Evolutionary conservation across 2,888 invertebrate genomes (phyloP).

Genomic region (Acleris emargana): DNA sequence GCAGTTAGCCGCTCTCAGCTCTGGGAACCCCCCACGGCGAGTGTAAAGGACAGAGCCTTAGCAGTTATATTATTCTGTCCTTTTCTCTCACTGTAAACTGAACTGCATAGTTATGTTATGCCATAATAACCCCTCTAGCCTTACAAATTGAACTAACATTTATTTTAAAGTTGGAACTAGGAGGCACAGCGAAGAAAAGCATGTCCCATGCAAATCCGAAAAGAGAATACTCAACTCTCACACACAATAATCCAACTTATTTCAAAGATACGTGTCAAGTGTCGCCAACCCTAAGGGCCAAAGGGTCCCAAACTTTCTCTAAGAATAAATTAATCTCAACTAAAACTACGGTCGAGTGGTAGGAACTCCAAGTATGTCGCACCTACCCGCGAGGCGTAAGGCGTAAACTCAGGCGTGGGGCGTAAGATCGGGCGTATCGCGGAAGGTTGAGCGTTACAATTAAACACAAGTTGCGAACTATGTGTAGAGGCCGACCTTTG

Average conservation of each 20-base stretch:
- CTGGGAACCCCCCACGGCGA: too few relatives aligned
- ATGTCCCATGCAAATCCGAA: background rate
- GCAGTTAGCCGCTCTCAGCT: too few relatives aligned
- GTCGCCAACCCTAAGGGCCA: slow-evolving; percentile 4
- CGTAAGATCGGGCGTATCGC: slow-evolving; percentile 5
- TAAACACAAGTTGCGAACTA: slow-evolving; percentile 63
- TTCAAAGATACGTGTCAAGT: background rate
- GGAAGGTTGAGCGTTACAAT: slow-evolving; percentile 52
- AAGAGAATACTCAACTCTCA: background rate
- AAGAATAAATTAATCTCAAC: slow-evolving; percentile 20
- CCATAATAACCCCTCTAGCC: too few relatives aligned
- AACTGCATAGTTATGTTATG: too few relatives aligned
- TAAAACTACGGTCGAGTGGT: slow-evolving; percentile 25
- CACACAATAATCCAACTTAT: background rate
- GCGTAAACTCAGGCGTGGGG: slow-evolving; percentile 3
- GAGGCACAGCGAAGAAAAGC: background rate
- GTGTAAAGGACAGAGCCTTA: too few relatives aligned
- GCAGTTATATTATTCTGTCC: too few relatives aligned
- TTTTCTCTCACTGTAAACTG: too few relatives aligned
- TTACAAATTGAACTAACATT: too few relatives aligned
- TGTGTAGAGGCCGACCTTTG: slow-evolving; percentile 57
- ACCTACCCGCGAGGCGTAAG: slow-evolving; percentile 14
- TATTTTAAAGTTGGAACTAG: too few relatives aligned
- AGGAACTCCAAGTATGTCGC: slow-evolving; percentile 30
- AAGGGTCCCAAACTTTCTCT: slow-evolving; percentile 6